These are phyloP conservation scores for Aethes cnicana DNA, from an alignment of 2,888 invertebrate genomes.

Conservation along the genomic window DNA sequence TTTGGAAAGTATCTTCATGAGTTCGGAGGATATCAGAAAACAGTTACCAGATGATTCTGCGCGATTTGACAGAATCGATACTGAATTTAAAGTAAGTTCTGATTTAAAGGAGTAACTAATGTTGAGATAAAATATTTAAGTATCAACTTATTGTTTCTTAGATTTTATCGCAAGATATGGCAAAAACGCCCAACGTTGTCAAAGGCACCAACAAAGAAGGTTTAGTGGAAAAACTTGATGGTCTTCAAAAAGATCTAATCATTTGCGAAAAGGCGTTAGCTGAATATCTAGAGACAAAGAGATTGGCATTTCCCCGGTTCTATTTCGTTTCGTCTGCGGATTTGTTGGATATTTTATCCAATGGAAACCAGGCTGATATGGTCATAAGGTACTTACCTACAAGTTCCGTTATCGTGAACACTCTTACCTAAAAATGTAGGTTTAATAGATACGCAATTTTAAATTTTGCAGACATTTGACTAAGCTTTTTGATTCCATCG, in stretches of 20 bases:
- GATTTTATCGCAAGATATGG: constrained; percentile 88
- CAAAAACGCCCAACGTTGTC: constrained; percentile 93
- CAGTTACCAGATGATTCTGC: constrained; percentile 96
- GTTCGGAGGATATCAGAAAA: constrained; percentile 97
- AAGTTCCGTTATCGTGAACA: too few relatives aligned
- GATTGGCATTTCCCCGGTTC: constrained; percentile 96
- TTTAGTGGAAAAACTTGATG: constrained; percentile 89
- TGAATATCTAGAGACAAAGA: constrained; percentile 97
- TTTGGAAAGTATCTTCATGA: constrained; percentile 98
- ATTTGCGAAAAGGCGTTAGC: constrained; percentile 98
- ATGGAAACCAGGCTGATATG: constrained; percentile 95
- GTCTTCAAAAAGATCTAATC: constrained; percentile 91
- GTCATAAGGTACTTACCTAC: constrained; percentile 88
- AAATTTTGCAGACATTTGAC: constrained; percentile 89
- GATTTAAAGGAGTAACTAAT: too few relatives aligned
- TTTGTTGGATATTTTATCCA: constrained; percentile 95
- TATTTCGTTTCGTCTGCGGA: constrained; percentile 99
- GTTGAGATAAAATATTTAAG: constrained; percentile 29
- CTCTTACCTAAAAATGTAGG: too few relatives aligned
- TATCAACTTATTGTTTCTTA: constrained; percentile 54
- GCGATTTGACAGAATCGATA: constrained; percentile 94
- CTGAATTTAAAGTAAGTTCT: constrained; percentile 90
- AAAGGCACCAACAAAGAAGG: constrained; percentile 94
- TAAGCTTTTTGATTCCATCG: constrained; percentile 97
- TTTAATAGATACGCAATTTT: too few relatives aligned